phyloP scores from a whole-genome alignment of 2,113 vertebrate genomes.

The Bubalus kerabau region DNA sequence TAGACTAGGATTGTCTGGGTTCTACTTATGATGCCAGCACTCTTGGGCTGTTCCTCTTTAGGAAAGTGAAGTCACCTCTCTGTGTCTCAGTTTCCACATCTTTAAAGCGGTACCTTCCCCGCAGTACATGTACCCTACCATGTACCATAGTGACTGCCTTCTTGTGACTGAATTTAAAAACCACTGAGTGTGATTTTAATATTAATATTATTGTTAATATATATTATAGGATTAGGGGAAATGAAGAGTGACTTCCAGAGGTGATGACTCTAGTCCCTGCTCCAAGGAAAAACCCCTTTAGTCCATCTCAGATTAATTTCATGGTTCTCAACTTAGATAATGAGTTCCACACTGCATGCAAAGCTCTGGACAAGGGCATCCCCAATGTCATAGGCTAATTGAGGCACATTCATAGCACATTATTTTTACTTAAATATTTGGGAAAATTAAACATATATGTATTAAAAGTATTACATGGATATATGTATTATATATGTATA shows the following conservation, averaged over 20 bases:
- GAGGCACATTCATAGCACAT: constrained; percentile 6
- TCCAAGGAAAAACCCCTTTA: neutral
- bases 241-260: constrained; percentile 35
- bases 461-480: neutral
- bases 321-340: constrained; percentile 58
- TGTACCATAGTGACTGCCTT: neutral
- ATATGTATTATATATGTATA: neutral
- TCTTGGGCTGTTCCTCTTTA: neutral
- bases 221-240: neutral
- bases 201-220: constrained; percentile 34
- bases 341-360: neutral
- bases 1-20: neutral
- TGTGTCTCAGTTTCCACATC: neutral
- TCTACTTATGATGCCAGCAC: neutral
- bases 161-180: constrained; percentile 9
- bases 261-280: neutral
- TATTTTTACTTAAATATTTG: constrained; percentile 14
- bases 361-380: neutral
- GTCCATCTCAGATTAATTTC: constrained; percentile 54
- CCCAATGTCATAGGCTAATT: constrained; percentile 45
- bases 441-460: neutral
- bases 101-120: neutral
- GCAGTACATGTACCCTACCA: neutral
- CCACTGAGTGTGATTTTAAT: constrained; percentile 9
- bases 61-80: neutral